Evolutionary conservation across 35 echinoderm and acorn worm genomes (phyloP).

Genomic region (Nesometra sesokonis): DNA sequence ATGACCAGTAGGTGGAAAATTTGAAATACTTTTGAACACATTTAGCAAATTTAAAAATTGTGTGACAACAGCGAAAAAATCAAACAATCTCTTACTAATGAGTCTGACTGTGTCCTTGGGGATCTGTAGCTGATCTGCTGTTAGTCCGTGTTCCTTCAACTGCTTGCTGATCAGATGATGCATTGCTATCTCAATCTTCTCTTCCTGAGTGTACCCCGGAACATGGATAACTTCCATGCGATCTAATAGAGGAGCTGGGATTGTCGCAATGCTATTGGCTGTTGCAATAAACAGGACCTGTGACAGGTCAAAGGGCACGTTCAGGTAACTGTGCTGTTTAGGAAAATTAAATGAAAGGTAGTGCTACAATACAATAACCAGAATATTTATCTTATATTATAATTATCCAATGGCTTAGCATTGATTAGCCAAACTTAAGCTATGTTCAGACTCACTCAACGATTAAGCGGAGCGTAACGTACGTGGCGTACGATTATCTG

Average conservation of each 20-base stretch:
- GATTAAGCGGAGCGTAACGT: no score
- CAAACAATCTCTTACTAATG: conserved; percentile 58
- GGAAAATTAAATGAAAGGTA: background rate
- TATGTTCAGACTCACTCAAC: no score
- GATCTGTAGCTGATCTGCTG: conserved; percentile 83
- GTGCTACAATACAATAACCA: no score
- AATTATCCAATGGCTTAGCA: no score
- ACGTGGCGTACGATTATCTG: no score
- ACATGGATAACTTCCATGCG: conserved; percentile 95
- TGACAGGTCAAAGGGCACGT: conserved; percentile 98
- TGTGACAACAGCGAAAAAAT: background rate
- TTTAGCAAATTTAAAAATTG: no score
- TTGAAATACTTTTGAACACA: no score
- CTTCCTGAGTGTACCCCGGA: conserved; percentile 83
- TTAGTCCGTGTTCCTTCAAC: conserved; percentile 87
- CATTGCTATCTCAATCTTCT: conserved; percentile 81
- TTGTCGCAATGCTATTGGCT: conserved; percentile 67
- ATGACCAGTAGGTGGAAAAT: no score
- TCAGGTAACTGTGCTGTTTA: conserved; percentile 59
- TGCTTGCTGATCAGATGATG: conserved; percentile 79
- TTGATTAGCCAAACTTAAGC: no score
- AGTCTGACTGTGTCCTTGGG: conserved; percentile 66
- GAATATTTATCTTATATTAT: no score
- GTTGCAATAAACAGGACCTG: conserved; percentile 99
- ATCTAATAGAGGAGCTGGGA: conserved; percentile 79